A percentile compares a stretch with the other conserved stretches of the same genome.
These are phyloP conservation scores for Polia nebulosa DNA, from an alignment of 2,888 invertebrate genomes.

Conservation along the genomic window DNA sequence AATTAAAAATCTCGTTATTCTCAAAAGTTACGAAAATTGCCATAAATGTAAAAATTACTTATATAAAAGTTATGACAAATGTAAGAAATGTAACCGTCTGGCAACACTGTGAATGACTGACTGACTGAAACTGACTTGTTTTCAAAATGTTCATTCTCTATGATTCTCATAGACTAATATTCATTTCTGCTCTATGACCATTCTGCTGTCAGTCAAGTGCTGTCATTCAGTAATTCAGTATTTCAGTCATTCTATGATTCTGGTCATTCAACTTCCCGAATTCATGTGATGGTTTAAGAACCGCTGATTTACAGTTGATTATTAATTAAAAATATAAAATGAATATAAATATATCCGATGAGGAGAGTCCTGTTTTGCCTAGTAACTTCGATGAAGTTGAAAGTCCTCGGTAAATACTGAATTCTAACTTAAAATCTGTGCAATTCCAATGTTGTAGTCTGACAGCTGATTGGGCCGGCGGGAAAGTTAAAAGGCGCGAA, in stretches of 20 bases:
- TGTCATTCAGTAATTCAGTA: no score
- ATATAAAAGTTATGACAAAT: no score
- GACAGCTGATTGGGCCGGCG: constrained; percentile 89
- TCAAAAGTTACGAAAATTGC: no score
- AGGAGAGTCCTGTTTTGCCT: constrained; percentile 71
- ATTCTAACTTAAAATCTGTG: constrained; percentile 60
- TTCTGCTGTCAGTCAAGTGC: no score
- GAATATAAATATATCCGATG: constrained; percentile 76
- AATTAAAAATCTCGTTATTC: no score
- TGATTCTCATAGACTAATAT: no score
- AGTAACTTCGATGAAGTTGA: constrained; percentile 74
- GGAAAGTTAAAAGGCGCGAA: constrained; percentile 88
- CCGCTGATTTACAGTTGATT: constrained; percentile 35
- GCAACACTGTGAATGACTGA: no score
- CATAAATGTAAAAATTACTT: no score
- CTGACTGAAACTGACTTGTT: background rate
- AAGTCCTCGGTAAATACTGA: constrained; percentile 80
- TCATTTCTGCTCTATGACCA: no score
- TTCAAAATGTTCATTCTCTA: background rate
- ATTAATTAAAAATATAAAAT: constrained; percentile 68
- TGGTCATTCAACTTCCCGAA: constrained; percentile 20
- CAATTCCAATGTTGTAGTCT: constrained; percentile 67
- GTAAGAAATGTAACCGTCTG: no score
- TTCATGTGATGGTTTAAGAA: constrained; percentile 45
- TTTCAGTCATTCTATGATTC: background rate